Evolutionary conservation across 2,888 invertebrate genomes (phyloP).

Genomic region (Mycalesis mineus): DNA sequence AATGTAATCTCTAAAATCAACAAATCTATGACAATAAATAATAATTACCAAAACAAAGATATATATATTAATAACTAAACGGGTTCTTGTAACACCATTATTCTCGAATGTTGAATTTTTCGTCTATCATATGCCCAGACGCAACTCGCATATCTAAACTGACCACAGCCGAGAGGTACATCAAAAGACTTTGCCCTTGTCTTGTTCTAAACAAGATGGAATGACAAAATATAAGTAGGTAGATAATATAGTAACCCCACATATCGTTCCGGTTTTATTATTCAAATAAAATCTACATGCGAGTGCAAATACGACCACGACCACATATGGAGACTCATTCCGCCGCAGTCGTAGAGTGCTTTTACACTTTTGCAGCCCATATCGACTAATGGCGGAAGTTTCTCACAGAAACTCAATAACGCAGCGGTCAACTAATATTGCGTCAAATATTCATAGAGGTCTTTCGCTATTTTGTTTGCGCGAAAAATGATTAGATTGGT

Average conservation of each 20-base stretch:
- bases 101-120: no score
- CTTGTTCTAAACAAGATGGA: no score
- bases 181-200: no score
- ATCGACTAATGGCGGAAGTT: slow-evolving; percentile 54
- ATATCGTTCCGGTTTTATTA: slow-evolving; percentile 11
- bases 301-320: slow-evolving; percentile 14
- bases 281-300: slow-evolving; percentile 19
- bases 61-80: no score
- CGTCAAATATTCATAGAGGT: slow-evolving; percentile 70
- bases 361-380: slow-evolving; percentile 42
- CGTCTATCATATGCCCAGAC: no score
- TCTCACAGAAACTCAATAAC: slow-evolving; percentile 59
- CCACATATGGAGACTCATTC: slow-evolving; percentile 17
- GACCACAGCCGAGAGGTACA: no score
- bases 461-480: slow-evolving; percentile 56
- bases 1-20: no score
- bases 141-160: no score
- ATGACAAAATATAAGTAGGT: neutral
- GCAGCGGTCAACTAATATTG: slow-evolving; percentile 60
- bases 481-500: slow-evolving; percentile 73
- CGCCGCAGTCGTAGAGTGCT: slow-evolving; percentile 26
- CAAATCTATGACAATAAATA: no score
- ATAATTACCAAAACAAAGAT: no score
- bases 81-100: no score
- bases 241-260: neutral